Evolutionary conservation across 2,888 invertebrate species (phyloP).

Genomic region (Cephus sareptanus): DNA sequence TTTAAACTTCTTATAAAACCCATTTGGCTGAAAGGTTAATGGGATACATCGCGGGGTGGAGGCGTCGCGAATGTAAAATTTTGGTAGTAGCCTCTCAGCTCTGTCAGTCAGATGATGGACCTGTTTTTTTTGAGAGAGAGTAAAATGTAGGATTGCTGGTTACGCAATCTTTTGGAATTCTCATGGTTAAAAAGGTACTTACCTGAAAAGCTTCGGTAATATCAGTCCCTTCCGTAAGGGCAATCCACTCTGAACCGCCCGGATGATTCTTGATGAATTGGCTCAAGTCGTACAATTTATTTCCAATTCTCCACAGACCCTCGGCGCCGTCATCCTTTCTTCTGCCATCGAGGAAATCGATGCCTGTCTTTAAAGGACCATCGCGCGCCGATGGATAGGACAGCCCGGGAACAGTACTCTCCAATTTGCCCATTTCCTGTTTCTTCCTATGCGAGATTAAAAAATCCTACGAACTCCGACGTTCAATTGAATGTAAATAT

Average conservation of each 20-base stretch:
- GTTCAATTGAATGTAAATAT: background rate
- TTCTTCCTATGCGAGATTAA: background rate
- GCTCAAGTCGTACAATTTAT: slow-evolving; percentile 85
- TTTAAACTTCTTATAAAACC: slow-evolving; percentile 80
- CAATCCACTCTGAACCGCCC: slow-evolving; percentile 83
- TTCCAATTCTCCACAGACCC: slow-evolving; percentile 81
- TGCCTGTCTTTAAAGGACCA: slow-evolving; percentile 64
- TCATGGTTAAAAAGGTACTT: background rate
- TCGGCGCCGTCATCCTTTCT: slow-evolving; percentile 78
- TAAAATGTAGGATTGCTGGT: background rate
- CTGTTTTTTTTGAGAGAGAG: slow-evolving; percentile 28
- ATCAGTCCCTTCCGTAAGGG: slow-evolving; percentile 79
- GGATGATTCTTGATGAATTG: slow-evolving; percentile 85
- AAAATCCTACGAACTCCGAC: background rate
- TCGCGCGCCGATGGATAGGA: slow-evolving; percentile 66
- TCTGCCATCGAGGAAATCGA: slow-evolving; percentile 75
- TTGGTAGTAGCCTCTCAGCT: slow-evolving; percentile 72
- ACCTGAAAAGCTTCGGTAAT: slow-evolving; percentile 84
- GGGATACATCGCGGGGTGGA: slow-evolving; percentile 75
- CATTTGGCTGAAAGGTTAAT: slow-evolving; percentile 78
- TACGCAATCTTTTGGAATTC: background rate
- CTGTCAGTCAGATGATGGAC: slow-evolving; percentile 74
- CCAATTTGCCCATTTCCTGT: slow-evolving; percentile 23
- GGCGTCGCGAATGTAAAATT: slow-evolving; percentile 76
- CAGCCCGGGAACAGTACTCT: slow-evolving; percentile 70